These are phyloP conservation scores for Corynorhinus townsendii DNA, from an alignment of 2,113 vertebrate genomes.

Conservation along the genomic window DNA sequence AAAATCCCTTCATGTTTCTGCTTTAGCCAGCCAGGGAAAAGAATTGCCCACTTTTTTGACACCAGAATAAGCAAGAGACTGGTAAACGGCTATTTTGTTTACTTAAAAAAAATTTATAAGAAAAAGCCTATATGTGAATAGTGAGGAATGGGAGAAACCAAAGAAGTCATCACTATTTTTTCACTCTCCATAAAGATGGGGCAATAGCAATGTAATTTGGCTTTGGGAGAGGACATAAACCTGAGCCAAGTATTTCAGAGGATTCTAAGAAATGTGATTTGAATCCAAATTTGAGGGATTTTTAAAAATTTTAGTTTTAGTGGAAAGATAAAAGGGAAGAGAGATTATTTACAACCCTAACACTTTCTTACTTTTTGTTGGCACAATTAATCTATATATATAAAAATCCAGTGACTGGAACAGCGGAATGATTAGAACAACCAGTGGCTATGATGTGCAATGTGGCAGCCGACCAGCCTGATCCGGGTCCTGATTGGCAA, in stretches of 20 bases:
- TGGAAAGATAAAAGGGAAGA: neutral
- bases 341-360: constrained; percentile 9
- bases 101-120: constrained; percentile 31
- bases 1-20: constrained; percentile 8
- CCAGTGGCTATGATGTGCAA: too few species aligned
- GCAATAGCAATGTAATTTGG: neutral
- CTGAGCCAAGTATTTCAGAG: constrained; percentile 26
- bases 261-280: constrained; percentile 46
- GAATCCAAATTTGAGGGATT: neutral
- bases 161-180: neutral
- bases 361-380: neutral
- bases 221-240: constrained; percentile 6
- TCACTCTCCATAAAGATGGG: neutral
- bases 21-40: neutral
- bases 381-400: neutral
- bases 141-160: neutral
- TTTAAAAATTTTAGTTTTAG: neutral
- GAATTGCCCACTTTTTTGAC: neutral
- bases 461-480: too few species aligned
- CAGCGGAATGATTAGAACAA: too few species aligned
- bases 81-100: neutral
- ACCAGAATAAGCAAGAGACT: constrained; percentile 16
- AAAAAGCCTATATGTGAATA: neutral
- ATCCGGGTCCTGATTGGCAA: too few species aligned
- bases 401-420: too few species aligned